Evolutionary conservation across 2,888 invertebrate genomes (phyloP).

Genomic region (Lymantria dispar): DNA sequence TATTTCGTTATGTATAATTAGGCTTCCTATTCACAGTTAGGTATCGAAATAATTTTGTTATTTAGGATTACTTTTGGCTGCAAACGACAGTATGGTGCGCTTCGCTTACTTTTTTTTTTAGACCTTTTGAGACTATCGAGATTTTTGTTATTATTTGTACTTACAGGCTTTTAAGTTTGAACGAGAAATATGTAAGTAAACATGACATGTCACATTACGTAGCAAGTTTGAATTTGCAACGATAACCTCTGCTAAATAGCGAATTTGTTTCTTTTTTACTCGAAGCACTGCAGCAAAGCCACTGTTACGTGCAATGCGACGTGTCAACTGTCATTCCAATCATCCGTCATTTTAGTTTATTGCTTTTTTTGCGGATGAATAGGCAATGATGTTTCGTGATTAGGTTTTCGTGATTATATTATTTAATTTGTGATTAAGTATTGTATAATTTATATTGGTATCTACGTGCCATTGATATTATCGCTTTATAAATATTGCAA

Average conservation of each 20-base stretch:
- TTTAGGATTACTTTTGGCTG: no score
- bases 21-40: no score
- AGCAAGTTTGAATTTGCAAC: constrained; percentile 16
- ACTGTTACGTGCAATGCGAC: constrained; percentile 32
- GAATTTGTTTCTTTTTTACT: constrained; percentile 10
- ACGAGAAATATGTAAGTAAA: background rate
- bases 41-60: no score
- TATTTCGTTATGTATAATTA: no score
- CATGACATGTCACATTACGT: constrained; percentile 33
- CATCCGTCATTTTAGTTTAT: constrained; percentile 6
- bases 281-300: constrained; percentile 26
- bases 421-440: background rate
- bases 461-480: constrained; percentile 4
- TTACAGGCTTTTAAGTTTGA: background rate
- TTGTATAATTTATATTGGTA: background rate
- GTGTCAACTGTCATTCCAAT: constrained; percentile 17
- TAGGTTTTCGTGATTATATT: no score
- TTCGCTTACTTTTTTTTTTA: background rate
- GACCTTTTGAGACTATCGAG: no score
- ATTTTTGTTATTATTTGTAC: no score
- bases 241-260: constrained; percentile 18
- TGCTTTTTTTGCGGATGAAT: constrained; percentile 5
- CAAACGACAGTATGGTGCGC: no score
- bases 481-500: constrained; percentile 6
- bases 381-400: background rate